phyloP scores from a whole-genome alignment of 2,113 vertebrate species.

The Pangasianodon hypophthalmus region DNA sequence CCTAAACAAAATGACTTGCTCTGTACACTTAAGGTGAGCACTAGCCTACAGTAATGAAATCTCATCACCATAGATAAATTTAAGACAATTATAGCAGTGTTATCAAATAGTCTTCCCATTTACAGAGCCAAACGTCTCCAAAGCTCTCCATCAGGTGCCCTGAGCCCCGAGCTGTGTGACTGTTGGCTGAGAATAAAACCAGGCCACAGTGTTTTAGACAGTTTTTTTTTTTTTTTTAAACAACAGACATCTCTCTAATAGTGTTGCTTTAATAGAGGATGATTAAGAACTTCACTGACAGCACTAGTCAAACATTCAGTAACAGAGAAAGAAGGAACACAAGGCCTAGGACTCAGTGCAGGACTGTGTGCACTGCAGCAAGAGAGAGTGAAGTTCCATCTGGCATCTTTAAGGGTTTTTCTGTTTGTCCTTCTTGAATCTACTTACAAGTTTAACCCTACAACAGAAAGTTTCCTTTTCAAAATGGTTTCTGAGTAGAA shows the following conservation, averaged over 20 bases:
- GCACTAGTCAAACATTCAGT: slow-evolving; percentile 19
- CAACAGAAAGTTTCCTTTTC: too few relatives aligned
- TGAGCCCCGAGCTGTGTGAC: background rate
- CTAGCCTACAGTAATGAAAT: background rate
- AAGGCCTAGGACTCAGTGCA: background rate
- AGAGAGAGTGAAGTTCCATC: background rate
- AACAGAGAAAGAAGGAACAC: background rate
- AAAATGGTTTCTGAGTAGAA: background rate
- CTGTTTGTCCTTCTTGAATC: background rate
- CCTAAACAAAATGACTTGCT: background rate
- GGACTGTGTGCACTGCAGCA: background rate
- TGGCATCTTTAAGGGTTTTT: background rate
- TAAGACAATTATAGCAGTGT: background rate
- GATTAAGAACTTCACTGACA: slow-evolving; percentile 16
- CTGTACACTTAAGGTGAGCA: background rate
- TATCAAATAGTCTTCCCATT: background rate
- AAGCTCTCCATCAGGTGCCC: background rate
- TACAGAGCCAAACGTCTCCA: background rate
- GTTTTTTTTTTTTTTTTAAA: background rate
- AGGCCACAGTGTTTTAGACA: background rate
- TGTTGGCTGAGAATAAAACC: slow-evolving; percentile 24
- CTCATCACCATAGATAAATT: background rate
- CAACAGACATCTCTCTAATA: background rate
- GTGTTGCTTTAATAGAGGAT: slow-evolving; percentile 4
- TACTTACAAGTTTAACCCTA: background rate